Evolutionary conservation across 1,140 invertebrate genomes (phyloP), one percentile per base, ranked within the genome.

Genomic region (Andricus grossulariae): DNA sequence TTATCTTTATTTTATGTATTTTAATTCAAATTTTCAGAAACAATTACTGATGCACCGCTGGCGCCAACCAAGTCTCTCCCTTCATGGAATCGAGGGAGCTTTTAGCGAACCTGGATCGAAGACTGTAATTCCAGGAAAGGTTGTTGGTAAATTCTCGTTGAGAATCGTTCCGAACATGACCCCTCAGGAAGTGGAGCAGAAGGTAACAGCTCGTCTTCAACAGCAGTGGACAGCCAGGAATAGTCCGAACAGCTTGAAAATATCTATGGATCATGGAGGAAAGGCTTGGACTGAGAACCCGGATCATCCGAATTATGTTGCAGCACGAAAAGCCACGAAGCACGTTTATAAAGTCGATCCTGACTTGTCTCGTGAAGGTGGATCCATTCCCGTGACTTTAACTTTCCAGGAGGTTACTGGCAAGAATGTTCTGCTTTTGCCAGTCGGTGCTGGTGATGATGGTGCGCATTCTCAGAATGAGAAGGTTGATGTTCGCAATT

Each of bases 401-500:
- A 98, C 97, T 19, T 94, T 96, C 84, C 94, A 98, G 91, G 95
- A 98, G 90, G 93, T 96, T 3, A 98, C 97, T 71, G 96, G 96
- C 0, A 98, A 97, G 88, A 99, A 97, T 92, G 97, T 99, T 39
- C 93, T 99, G 78, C 92, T 99, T 50, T 92, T 99, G 71, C 98
- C 98, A 5, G 95, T 97, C 86, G 98, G 98, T 71, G 94, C 95
- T 80, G 95, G 95, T 76, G 98, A 99, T 91, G 98, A 99, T 92
- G 98, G 98, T 79, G 98, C 98, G 76, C 98, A 99, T 93, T 98
- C 98, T 1, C 98, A 99, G 91, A 99, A 99, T 92, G 98, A 99
- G 91, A 99, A 99, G 90, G 93, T 99, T 81, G 95, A 99, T 92
- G 92, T 96, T 74, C 92, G 93, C 72, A 99, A 99, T 91, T 99